A percentile compares a stretch with the other conserved stretches of the same genome.
Evolutionary conservation across 2,113 vertebrate species (phyloP).

Genomic region (Chunga burmeisteri): DNA sequence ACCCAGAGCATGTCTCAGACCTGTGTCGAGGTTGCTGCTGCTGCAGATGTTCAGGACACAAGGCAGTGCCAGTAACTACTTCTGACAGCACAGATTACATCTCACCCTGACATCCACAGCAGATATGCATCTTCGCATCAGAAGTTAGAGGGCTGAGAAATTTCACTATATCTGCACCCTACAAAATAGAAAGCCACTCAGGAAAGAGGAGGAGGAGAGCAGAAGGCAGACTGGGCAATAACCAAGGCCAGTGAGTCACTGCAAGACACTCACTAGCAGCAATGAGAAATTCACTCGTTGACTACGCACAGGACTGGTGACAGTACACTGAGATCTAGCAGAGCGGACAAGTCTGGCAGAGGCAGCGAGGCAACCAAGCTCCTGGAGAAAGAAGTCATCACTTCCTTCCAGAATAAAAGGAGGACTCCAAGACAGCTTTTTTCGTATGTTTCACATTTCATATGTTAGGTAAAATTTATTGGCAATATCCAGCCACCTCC

Average conservation of each 20-base stretch:
- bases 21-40: not conserved
- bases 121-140: not conserved
- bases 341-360: not conserved
- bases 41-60: not conserved
- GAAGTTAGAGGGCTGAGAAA: not conserved
- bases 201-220: conserved; percentile 43
- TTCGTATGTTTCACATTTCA: not conserved
- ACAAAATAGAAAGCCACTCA: not conserved
- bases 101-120: not conserved
- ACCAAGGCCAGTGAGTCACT: conserved; percentile 40
- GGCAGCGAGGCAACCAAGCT: not conserved
- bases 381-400: not conserved
- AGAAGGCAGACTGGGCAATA: conserved; percentile 52
- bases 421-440: not conserved
- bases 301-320: not conserved
- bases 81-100: conserved; percentile 28
- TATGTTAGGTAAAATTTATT: not conserved
- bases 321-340: conserved; percentile 27
- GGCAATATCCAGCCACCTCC: not conserved
- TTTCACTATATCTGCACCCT: not conserved
- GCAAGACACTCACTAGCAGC: not conserved
- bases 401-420: not conserved
- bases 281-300: conserved; percentile 12
- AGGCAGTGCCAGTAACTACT: not conserved
- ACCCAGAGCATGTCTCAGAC: not conserved